phyloP scores from a whole-genome alignment of 2,113 vertebrate species.

The Hypocryptadius cinnamomeus region DNA sequence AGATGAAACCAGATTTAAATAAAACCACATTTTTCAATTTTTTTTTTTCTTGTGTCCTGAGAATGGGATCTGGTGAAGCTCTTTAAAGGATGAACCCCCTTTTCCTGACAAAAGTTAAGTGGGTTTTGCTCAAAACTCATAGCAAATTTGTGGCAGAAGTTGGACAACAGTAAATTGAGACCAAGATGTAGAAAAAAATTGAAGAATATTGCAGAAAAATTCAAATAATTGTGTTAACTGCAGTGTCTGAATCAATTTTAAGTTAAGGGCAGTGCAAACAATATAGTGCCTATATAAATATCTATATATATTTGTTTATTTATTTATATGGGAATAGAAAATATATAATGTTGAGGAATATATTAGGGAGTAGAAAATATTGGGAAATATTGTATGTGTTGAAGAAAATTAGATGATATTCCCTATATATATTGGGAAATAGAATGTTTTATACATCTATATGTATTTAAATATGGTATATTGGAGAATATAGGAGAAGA shows the following conservation, averaged over 20 bases:
- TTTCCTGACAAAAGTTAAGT: not conserved
- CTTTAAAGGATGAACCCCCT: not conserved
- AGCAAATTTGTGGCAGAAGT: not conserved
- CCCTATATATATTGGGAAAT: not conserved
- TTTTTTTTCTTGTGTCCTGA: not conserved
- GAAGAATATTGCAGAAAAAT: not conserved
- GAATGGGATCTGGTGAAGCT: not conserved
- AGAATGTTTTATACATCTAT: not conserved
- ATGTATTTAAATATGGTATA: not conserved
- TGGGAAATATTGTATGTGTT: not conserved
- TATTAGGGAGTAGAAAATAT: not conserved
- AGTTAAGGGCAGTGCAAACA: not conserved
- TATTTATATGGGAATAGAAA: not conserved
- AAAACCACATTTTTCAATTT: not conserved
- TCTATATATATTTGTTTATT: not conserved
- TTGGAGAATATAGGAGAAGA: not conserved
- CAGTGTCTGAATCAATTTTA: not conserved
- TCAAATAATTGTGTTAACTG: not conserved
- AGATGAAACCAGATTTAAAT: not conserved
- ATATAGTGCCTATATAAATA: not conserved
- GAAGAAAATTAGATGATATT: not conserved
- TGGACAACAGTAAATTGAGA: accelerated
- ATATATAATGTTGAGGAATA: not conserved
- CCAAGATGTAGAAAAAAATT: not conserved
- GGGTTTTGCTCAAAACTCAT: not conserved